A percentile compares a stretch with the other conserved stretches of the same genome.
These are phyloP conservation scores for Astreopora myriophthalma DNA, from an alignment of 64 coral and sea anemone species.

Conservation along the genomic window DNA sequence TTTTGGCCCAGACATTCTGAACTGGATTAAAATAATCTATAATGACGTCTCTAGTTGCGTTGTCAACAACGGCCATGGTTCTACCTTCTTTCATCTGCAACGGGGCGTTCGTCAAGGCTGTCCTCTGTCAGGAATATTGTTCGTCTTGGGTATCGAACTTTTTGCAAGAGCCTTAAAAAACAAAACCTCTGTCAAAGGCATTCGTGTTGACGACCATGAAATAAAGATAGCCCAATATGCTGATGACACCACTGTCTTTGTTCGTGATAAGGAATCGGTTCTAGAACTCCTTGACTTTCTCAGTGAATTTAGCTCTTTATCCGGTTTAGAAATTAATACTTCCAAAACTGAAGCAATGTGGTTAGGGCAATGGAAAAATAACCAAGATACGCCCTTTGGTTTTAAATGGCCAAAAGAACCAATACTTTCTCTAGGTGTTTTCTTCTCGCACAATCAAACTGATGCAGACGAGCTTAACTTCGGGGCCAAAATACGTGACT, in stretches of 20 bases:
- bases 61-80: constrained; percentile 20
- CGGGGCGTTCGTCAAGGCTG: constrained; percentile 24
- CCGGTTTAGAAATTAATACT: not conserved
- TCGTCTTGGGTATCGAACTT: constrained; percentile 34
- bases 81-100: not conserved
- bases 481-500: not conserved
- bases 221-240: not conserved
- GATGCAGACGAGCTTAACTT: not conserved
- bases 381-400: not conserved
- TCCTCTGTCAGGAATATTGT: constrained; percentile 19
- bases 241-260: constrained; percentile 14
- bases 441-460: not conserved
- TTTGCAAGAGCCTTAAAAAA: not conserved
- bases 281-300: not conserved
- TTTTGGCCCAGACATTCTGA: constrained; percentile 41
- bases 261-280: not conserved
- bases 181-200: not conserved
- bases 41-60: not conserved
- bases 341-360: constrained; percentile 2
- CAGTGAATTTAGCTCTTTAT: not conserved
- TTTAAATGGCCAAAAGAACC: not conserved
- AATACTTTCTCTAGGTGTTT: not conserved
- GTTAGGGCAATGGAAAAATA: not conserved
- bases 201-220: not conserved
- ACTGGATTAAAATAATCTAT: constrained; percentile 6